phyloP scores from a whole-genome alignment of 2,113 vertebrate genomes.

The Mirza zaza region DNA sequence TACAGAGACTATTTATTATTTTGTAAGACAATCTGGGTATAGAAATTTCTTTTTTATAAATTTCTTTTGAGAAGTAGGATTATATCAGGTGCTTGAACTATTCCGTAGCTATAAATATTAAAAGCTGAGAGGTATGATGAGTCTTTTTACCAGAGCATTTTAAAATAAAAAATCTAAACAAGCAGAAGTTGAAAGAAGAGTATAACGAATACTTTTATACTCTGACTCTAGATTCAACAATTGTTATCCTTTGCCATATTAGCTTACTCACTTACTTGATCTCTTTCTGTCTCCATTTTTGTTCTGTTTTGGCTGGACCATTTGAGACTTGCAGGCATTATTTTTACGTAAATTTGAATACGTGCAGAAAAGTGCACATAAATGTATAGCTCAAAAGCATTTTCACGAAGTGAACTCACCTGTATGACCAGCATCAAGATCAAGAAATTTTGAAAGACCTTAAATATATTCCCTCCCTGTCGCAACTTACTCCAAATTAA shows the following conservation, averaged over 20 bases:
- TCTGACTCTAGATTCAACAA: neutral
- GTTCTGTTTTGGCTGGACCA: neutral
- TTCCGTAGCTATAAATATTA: conserved; percentile 47
- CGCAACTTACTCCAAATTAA: conserved; percentile 12
- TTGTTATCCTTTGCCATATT: conserved; percentile 31
- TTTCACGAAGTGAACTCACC: neutral
- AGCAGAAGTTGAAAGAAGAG: conserved; percentile 21
- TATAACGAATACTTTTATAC: neutral
- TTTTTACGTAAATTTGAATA: conserved; percentile 35
- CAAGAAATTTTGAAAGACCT: neutral
- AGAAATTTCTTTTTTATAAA: neutral
- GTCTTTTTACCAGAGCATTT: neutral
- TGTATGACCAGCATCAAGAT: neutral
- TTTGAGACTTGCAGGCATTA: neutral
- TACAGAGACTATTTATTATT: neutral
- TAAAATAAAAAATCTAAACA: conserved; percentile 2
- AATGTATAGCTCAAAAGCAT: neutral
- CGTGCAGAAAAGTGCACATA: neutral
- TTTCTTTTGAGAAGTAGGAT: conserved; percentile 18
- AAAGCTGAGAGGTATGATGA: neutral
- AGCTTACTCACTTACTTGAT: neutral
- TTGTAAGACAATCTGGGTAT: neutral
- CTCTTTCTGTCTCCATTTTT: neutral
- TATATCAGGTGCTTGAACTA: conserved; percentile 14
- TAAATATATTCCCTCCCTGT: neutral